These are phyloP conservation scores for Mylabris sibirica DNA, from an alignment of 2,888 invertebrate species.

Conservation along the genomic window DNA sequence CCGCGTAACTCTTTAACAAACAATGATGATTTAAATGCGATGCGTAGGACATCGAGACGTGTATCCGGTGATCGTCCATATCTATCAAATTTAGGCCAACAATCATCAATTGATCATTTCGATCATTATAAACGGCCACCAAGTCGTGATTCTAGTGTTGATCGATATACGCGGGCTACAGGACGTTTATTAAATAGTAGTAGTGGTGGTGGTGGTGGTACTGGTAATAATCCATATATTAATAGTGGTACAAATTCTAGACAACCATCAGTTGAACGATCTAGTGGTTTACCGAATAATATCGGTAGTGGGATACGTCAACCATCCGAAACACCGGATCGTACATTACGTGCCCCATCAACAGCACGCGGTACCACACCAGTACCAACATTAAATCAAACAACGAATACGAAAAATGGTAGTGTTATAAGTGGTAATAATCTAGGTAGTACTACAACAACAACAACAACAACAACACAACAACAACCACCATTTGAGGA, in stretches of 20 bases:
- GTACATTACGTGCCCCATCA: conserved; percentile 66
- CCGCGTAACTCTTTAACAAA: conserved; percentile 40
- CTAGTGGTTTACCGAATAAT: conserved; percentile 16
- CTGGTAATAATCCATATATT: conserved; percentile 45
- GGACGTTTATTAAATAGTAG: conserved; percentile 57
- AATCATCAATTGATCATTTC: conserved; percentile 87
- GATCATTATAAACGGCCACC: conserved; percentile 94
- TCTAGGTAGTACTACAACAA: conserved; percentile 57
- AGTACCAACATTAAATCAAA: conserved; percentile 46
- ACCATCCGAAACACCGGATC: conserved; percentile 59
- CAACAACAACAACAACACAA: conserved; percentile 42
- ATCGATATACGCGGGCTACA: conserved; percentile 75
- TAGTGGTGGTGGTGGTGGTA: too few species aligned
- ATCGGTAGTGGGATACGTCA: conserved; percentile 16
- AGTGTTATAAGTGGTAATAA: conserved; percentile 67
- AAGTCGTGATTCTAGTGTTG: conserved; percentile 86
- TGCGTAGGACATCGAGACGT: conserved; percentile 65
- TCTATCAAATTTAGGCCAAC: conserved; percentile 61
- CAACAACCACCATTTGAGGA: conserved; percentile 79
- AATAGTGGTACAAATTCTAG: conserved; percentile 69
- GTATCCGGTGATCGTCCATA: conserved; percentile 62
- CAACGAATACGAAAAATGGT: conserved; percentile 68
- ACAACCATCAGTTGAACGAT: conserved; percentile 80
- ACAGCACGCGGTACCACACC: conserved; percentile 66
- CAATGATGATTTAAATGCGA: conserved; percentile 48